These are phyloP conservation scores for Meloe dianella DNA, from an alignment of 2,888 invertebrate species.

Conservation along the genomic window DNA sequence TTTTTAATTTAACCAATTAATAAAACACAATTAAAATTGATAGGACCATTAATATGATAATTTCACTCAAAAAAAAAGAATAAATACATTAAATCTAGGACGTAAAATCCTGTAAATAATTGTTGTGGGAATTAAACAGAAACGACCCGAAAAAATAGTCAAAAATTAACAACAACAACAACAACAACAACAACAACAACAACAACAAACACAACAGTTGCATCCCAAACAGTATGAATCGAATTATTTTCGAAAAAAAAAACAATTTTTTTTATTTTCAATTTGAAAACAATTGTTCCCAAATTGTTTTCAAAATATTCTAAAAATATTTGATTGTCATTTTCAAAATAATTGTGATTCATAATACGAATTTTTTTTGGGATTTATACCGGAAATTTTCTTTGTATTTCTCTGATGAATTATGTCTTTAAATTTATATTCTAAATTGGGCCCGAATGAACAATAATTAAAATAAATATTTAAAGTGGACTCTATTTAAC, in stretches of 20 bases:
- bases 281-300: constrained; percentile 45
- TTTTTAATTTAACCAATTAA: constrained; percentile 7
- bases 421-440: constrained; percentile 42
- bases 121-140: constrained; percentile 15
- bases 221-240: neutral
- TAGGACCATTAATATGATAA: constrained; percentile 18
- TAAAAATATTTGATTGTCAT: constrained; percentile 19
- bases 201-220: constrained; percentile 8
- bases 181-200: neutral
- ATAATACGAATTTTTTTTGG: no score
- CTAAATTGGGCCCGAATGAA: constrained; percentile 50
- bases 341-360: constrained; percentile 29
- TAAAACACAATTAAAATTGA: constrained; percentile 20
- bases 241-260: neutral
- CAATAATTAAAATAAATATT: constrained; percentile 45
- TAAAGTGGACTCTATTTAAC: constrained; percentile 47
- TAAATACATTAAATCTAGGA: constrained; percentile 20
- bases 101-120: constrained; percentile 32
- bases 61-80: neutral
- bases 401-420: constrained; percentile 44
- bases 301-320: constrained; percentile 41
- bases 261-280: neutral
- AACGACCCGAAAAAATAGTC: constrained; percentile 19
- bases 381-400: no score
- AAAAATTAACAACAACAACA: constrained; percentile 11